phyloP scores from a whole-genome alignment of 2,888 invertebrate species.

The Sphecodes monilicornis region DNA sequence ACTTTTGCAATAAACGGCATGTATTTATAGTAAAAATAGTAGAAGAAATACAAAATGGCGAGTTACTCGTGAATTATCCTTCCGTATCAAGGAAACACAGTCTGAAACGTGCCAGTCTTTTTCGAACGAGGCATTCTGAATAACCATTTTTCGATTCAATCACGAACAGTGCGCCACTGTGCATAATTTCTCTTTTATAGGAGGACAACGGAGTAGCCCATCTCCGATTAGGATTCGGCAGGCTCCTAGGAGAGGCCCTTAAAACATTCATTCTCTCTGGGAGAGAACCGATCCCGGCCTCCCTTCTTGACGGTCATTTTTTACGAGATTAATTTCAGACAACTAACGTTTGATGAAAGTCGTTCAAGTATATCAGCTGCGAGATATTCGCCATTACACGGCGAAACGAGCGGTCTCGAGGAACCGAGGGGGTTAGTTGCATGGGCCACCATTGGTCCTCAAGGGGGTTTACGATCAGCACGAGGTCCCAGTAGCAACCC shows the following conservation, averaged over 20 bases:
- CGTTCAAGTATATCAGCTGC: slow-evolving; percentile 68
- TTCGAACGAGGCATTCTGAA: background rate
- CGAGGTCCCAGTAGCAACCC: slow-evolving; percentile 70
- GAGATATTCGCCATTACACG: slow-evolving; percentile 77
- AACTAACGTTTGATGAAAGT: slow-evolving; percentile 77
- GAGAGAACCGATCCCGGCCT: slow-evolving; percentile 20
- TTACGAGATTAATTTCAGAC: slow-evolving; percentile 79
- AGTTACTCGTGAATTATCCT: background rate
- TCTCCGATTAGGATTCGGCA: background rate
- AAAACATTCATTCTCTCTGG: slow-evolving; percentile 30
- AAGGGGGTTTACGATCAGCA: slow-evolving; percentile 62
- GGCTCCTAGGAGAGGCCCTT: background rate
- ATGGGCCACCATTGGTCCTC: slow-evolving; percentile 59
- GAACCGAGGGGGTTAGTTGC: slow-evolving; percentile 51
- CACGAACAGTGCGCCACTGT: background rate
- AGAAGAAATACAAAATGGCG: background rate
- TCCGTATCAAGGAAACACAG: background rate
- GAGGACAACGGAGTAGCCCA: background rate
- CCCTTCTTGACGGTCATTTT: slow-evolving; percentile 38
- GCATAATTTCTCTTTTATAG: background rate
- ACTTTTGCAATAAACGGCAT: too few relatives aligned
- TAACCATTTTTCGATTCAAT: background rate
- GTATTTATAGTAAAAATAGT: background rate
- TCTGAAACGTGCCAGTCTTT: background rate
- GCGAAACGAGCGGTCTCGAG: slow-evolving; percentile 52